Evolutionary conservation across 2,888 invertebrate species (phyloP).

Genomic region (Nemapogon koenigi): DNA sequence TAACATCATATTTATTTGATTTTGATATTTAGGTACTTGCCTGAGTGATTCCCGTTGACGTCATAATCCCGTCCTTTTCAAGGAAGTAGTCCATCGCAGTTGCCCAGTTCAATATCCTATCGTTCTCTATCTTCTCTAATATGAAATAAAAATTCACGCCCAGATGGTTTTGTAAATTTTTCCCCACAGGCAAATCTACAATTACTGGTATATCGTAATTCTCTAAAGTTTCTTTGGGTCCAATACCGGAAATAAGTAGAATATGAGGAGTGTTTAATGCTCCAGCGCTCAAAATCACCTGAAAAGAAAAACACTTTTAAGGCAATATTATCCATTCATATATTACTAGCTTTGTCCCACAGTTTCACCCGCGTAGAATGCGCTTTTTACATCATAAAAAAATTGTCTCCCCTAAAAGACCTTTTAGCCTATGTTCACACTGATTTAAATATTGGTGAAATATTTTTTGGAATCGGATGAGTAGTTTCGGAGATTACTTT

Average conservation of each 20-base stretch:
- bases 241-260: constrained; percentile 68
- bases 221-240: constrained; percentile 59
- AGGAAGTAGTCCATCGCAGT: constrained; percentile 60
- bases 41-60: constrained; percentile 69
- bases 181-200: constrained; percentile 68
- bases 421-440: too few relatives aligned
- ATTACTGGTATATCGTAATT: constrained; percentile 55
- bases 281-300: constrained; percentile 67
- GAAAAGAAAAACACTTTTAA: too few relatives aligned
- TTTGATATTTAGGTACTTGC: too few relatives aligned
- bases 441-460: too few relatives aligned
- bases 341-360: too few relatives aligned
- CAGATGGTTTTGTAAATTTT: constrained; percentile 68
- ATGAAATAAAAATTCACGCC: constrained; percentile 61
- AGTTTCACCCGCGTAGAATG: too few relatives aligned
- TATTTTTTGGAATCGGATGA: too few relatives aligned
- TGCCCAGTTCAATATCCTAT: constrained; percentile 63
- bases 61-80: constrained; percentile 62
- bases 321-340: too few relatives aligned
- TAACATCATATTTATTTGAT: too few relatives aligned
- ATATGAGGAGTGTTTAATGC: constrained; percentile 70
- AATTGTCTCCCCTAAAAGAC: too few relatives aligned
- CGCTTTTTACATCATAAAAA: too few relatives aligned
- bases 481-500: too few relatives aligned
- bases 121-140: constrained; percentile 45